Conservation (phyloP, 2,888 invertebrate genomes). For the Ypsolopha sequella region DNA sequence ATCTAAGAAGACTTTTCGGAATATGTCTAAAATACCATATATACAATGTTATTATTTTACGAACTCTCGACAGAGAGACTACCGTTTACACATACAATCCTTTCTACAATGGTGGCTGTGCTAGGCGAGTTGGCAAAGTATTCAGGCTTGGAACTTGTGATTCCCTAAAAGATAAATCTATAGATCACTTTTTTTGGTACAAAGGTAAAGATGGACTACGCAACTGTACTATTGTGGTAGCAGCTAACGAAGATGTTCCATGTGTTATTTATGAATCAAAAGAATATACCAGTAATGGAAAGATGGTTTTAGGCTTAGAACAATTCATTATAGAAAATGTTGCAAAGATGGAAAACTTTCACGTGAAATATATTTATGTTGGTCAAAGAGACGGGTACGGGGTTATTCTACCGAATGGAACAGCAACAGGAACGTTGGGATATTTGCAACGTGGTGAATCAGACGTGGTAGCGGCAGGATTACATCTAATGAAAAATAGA, state of each 20-base stretch:
- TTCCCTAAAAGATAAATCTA: no score
- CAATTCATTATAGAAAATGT: slow-evolving; percentile 32
- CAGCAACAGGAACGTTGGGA: slow-evolving; percentile 28
- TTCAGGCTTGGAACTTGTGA: not conserved
- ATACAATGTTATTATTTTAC: not conserved
- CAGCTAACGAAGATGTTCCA: slow-evolving; percentile 24
- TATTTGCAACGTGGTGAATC: slow-evolving; percentile 24
- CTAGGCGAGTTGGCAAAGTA: not conserved
- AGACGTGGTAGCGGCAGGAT: slow-evolving; percentile 32
- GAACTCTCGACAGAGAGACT: not conserved
- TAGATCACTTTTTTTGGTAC: no score
- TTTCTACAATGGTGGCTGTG: not conserved
- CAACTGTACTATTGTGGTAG: slow-evolving; percentile 27
- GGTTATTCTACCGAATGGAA: slow-evolving; percentile 29
- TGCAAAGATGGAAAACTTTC: slow-evolving; percentile 21
- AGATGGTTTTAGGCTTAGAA: slow-evolving; percentile 23
- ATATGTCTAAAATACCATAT: no score
- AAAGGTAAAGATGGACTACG: not conserved
- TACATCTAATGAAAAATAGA: slow-evolving; percentile 29
- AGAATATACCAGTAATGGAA: not conserved
- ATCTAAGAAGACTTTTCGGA: no score
- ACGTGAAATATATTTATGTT: slow-evolving; percentile 18
- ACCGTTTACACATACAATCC: not conserved
- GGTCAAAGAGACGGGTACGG: slow-evolving; percentile 18
- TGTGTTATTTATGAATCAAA: slow-evolving; percentile 17